Base-by-base conservation (phyloP, 2,113 vertebrate genomes). In the Cephalopterus ornatus region DNA sequence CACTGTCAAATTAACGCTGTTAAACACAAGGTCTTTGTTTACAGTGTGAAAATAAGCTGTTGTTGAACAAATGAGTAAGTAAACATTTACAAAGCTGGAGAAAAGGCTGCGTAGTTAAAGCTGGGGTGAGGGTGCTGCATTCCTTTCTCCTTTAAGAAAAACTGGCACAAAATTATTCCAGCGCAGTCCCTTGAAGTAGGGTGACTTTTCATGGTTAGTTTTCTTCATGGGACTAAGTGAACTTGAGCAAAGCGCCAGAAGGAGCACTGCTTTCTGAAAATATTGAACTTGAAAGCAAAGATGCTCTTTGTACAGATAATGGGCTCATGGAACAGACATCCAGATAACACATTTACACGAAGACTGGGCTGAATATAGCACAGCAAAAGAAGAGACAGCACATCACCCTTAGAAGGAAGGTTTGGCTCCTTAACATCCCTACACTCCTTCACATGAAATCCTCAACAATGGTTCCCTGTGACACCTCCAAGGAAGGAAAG, bases 191-290 rank as follows among this genome's bases (percentile, higher is more conserved):
- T 67, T 8, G 63, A 80, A 80, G 63, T 1, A 32, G 53, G 91
- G 79, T 44, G 91, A 82, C 91, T 97, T 96, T 95, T 97, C 95
- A 77, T 33, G 74, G 66, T 95, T 91, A 53, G 84, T 97, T 96
- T 96, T 93, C 92, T 90, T 92, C 92, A 79, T 11, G 81, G 71
- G 87, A 82, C 70, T 67, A 59, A 92, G 63, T 46, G 92, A 96
- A 96, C 89, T 92, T 87, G 92, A 94, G 81, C 55, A 82, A 94
- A 95, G 50, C 1, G 93, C 96, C 93, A 85, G 95, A 86, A 97
- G 97, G 76, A 79, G 58, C 46, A n/a, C 8, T 44, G 75, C 77
- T 63, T 80, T 50, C 82, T 92, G 91, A 88, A 96, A 95, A 95
- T 82, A 96, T 96, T 92, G 62, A 55, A 91, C 79, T 88, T 89